Evolutionary conservation across 2,888 invertebrate species (phyloP).

Genomic region (Cephus spinipes): DNA sequence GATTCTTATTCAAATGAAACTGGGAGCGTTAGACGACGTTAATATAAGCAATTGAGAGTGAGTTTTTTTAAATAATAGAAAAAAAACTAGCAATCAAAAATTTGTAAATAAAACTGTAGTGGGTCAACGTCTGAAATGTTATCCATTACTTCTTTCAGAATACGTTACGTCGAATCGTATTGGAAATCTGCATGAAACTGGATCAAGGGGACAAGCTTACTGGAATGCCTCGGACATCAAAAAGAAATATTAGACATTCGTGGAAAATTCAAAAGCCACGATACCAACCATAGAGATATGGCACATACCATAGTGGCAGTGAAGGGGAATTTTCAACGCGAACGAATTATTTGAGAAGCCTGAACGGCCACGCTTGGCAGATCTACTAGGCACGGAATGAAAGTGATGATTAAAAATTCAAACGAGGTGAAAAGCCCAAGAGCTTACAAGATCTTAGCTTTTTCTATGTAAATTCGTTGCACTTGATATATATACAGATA

Average conservation of each 20-base stretch:
- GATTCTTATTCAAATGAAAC: background rate
- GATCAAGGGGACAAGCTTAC: background rate
- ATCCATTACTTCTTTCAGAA: background rate
- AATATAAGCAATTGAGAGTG: background rate
- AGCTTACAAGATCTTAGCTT: background rate
- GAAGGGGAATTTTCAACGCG: slow-evolving; percentile 44
- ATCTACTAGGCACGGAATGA: slow-evolving; percentile 43
- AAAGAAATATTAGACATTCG: no score
- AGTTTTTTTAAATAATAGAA: no score
- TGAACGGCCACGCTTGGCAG: slow-evolving; percentile 38
- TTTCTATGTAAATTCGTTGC: background rate
- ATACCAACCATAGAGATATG: background rate
- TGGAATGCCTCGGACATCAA: background rate
- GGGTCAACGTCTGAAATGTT: background rate
- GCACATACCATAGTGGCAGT: slow-evolving; percentile 27
- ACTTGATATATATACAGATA: background rate
- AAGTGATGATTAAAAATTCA: slow-evolving; percentile 49
- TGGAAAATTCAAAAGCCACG: background rate
- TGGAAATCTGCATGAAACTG: background rate
- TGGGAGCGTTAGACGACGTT: background rate
- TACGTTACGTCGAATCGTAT: background rate
- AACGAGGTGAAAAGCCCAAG: slow-evolving; percentile 30
- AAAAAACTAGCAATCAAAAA: background rate
- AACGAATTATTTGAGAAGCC: slow-evolving; percentile 19
- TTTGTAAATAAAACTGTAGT: background rate